A percentile compares a stretch with the other conserved stretches of the same genome.
Conservation (phyloP, 2,888 invertebrate species). For the Clanis bilineata region DNA sequence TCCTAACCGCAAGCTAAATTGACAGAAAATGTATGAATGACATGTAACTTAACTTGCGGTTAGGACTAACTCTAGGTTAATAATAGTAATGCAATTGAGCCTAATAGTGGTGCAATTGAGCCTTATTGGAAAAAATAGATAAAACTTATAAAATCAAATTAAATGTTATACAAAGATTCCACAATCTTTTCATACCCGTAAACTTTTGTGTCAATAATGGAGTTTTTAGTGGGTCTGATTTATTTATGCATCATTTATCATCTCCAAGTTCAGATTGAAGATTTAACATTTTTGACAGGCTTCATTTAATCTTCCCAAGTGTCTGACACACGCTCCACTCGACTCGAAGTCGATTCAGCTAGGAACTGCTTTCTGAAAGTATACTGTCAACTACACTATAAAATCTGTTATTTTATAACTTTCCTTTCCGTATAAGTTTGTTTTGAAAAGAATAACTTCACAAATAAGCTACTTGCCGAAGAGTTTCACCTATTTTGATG, state of each 20-base stretch:
- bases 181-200: neutral
- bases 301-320: conserved; percentile 62
- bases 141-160: neutral
- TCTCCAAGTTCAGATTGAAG: conserved; percentile 56
- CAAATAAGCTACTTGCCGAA: neutral
- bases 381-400: neutral
- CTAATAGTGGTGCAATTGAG: neutral
- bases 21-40: too few relatives aligned
- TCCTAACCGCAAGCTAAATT: too few relatives aligned
- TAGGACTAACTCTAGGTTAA: too few relatives aligned
- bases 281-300: conserved; percentile 60
- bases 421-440: neutral
- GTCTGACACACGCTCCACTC: conserved; percentile 53
- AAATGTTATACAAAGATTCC: neutral
- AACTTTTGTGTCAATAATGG: conserved; percentile 36
- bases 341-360: conserved; percentile 25
- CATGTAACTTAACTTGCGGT: too few relatives aligned
- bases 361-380: conserved; percentile 21
- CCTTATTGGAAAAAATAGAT: neutral
- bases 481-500: neutral
- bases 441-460: neutral
- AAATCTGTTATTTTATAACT: neutral
- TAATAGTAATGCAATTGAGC: too few relatives aligned
- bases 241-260: conserved; percentile 62
- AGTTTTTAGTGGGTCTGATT: conserved; percentile 53